These are phyloP conservation scores for Pseudolaguvia tuberculata DNA, from an alignment of 2,113 vertebrate species.

Conservation along the genomic window DNA sequence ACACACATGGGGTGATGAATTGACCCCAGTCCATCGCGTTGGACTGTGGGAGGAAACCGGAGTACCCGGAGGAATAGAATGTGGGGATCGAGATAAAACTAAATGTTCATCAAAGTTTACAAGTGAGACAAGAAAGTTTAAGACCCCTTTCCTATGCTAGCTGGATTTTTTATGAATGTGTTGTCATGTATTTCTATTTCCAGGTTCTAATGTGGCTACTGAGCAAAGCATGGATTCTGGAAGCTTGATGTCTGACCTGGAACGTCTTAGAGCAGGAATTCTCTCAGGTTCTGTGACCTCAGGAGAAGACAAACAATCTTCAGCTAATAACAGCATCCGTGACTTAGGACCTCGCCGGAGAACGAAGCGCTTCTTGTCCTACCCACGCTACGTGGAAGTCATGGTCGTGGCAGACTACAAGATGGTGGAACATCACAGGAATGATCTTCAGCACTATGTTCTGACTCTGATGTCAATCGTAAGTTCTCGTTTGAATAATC, in stretches of 20 bases:
- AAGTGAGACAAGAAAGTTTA: neutral
- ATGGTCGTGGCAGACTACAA: slow-evolving; percentile 96
- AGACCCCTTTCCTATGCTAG: neutral
- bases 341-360: slow-evolving; percentile 78
- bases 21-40: too few relatives aligned
- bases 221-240: slow-evolving; percentile 53
- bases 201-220: slow-evolving; percentile 76
- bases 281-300: slow-evolving; percentile 57
- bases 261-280: slow-evolving; percentile 67
- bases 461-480: slow-evolving; percentile 97
- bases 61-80: too few relatives aligned
- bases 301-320: slow-evolving; percentile 51
- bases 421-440: slow-evolving; percentile 92
- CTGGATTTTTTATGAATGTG: neutral
- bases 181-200: slow-evolving; percentile 43
- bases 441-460: slow-evolving; percentile 94
- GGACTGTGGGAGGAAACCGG: too few relatives aligned
- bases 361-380: slow-evolving; percentile 92
- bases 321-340: slow-evolving; percentile 62
- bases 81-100: too few relatives aligned
- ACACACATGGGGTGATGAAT: too few relatives aligned
- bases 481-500: slow-evolving; percentile 66
- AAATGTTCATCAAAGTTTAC: neutral
- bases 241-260: slow-evolving; percentile 69
- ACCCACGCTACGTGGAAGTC: slow-evolving; percentile 95